Conservation (phyloP, 2,888 invertebrate species). For the Lasioglossum malachurum region DNA sequence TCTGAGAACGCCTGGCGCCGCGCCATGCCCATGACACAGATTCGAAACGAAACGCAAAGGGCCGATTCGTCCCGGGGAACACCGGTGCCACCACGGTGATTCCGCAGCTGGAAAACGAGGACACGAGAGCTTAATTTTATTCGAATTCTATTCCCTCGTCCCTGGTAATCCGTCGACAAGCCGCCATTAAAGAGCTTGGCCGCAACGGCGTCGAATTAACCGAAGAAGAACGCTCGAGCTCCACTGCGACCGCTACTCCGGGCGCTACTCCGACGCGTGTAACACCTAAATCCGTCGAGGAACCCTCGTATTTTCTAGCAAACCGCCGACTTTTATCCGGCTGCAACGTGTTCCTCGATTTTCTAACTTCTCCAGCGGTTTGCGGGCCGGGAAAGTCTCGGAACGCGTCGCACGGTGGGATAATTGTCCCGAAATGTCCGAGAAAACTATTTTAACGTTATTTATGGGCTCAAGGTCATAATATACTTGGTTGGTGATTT, state of each 20-base stretch:
- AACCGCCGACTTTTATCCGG: not conserved
- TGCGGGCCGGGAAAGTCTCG: not conserved
- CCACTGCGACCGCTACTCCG: conserved; percentile 14
- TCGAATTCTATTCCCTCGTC: conserved; percentile 41
- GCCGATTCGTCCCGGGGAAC: conserved; percentile 18
- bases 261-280: conserved; percentile 7
- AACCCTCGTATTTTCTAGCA: not conserved
- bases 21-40: conserved; percentile 60
- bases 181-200: conserved; percentile 51
- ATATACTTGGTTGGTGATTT: no score
- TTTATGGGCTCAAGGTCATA: no score
- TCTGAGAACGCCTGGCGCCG: conserved; percentile 53
- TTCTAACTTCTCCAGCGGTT: not conserved
- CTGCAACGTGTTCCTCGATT: not conserved
- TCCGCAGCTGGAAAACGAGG: conserved; percentile 17
- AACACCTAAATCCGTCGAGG: conserved; percentile 26
- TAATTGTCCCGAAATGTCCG: no score
- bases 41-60: conserved; percentile 56
- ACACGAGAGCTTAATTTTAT: conserved; percentile 56
- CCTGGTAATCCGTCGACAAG: conserved; percentile 56
- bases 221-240: conserved; percentile 37
- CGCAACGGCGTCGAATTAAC: conserved; percentile 55
- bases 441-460: no score
- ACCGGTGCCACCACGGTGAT: not conserved
- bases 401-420: not conserved